These are phyloP conservation scores for Varanus komodoensis DNA, from an alignment of 2,113 vertebrate genomes.

Conservation along the genomic window DNA sequence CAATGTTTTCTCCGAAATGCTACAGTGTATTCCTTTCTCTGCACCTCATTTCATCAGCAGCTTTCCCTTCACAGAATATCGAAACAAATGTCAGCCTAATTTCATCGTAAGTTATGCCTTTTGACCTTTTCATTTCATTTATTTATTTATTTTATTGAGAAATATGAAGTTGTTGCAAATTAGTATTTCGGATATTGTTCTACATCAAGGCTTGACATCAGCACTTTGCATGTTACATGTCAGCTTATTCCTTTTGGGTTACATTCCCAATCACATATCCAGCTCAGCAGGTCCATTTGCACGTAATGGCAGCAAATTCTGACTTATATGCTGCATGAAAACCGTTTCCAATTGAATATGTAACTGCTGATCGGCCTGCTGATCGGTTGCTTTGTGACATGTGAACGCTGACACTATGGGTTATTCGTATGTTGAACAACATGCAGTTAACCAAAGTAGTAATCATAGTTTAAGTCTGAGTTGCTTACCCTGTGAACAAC, in stretches of 20 bases:
- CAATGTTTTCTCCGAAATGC: neutral
- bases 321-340: no score
- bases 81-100: neutral
- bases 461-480: no score
- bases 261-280: neutral
- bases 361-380: no score
- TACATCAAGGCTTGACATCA: neutral
- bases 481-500: no score
- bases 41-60: neutral
- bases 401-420: no score
- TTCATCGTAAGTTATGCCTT: neutral
- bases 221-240: neutral
- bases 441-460: no score
- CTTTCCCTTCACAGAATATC: neutral
- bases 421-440: no score
- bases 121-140: neutral
- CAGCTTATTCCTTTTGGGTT: neutral
- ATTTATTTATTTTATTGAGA: neutral
- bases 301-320: neutral
- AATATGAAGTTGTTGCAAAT: neutral
- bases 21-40: neutral
- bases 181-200: neutral
- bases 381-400: no score
- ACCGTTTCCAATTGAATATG: no score
- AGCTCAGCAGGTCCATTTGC: neutral